Evolutionary conservation across 2,888 invertebrate species (phyloP).

Genomic region (Campoplex nolae): DNA sequence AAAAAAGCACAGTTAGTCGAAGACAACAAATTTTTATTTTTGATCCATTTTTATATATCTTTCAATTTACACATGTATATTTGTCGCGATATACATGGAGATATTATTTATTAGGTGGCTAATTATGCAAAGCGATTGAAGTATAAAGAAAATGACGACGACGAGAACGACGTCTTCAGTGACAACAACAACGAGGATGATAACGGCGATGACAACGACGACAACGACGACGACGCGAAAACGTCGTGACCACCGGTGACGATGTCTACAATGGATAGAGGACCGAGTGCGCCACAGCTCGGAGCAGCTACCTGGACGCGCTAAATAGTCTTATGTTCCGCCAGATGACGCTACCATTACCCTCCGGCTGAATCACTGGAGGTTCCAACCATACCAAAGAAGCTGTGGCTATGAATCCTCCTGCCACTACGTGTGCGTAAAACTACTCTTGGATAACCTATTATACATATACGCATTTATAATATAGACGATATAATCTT

Average conservation of each 20-base stretch:
- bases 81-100: not conserved
- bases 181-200: constrained; percentile 62
- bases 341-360: constrained; percentile 64
- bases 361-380: constrained; percentile 38
- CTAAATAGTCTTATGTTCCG: constrained; percentile 60
- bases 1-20: not conserved
- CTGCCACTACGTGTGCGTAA: constrained; percentile 53
- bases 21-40: no score
- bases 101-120: not conserved
- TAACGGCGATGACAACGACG: constrained; percentile 57
- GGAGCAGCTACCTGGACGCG: constrained; percentile 64
- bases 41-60: not conserved
- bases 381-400: constrained; percentile 21
- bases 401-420: constrained; percentile 32
- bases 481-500: not conserved
- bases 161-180: constrained; percentile 51
- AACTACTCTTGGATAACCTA: constrained; percentile 7
- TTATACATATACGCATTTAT: constrained; percentile 4
- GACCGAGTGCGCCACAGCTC: constrained; percentile 57
- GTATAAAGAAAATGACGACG: constrained; percentile 45
- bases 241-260: constrained; percentile 65
- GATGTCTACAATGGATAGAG: constrained; percentile 63
- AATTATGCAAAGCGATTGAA: not conserved
- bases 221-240: constrained; percentile 65
- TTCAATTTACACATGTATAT: not conserved